These are phyloP conservation scores for Drosophila gaucha DNA, from an alignment of 2,888 invertebrate genomes.

Conservation along the genomic window DNA sequence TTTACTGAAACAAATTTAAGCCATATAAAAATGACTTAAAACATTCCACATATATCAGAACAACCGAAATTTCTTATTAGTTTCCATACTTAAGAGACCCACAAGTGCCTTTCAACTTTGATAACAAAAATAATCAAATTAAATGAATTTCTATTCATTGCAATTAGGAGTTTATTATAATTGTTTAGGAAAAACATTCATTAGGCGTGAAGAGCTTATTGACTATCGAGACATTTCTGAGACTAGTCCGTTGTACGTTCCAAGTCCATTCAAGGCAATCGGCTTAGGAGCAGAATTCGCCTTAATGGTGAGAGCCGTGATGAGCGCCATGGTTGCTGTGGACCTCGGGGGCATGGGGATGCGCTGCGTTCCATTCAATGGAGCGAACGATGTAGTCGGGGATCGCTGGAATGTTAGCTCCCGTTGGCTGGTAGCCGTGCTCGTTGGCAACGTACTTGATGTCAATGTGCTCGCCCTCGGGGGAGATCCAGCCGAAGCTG, in stretches of 20 bases:
- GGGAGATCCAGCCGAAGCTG: constrained; percentile 70
- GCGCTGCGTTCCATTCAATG: constrained; percentile 25
- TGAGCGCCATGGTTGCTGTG: constrained; percentile 22
- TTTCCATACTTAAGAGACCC: too few species aligned
- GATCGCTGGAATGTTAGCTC: constrained; percentile 26
- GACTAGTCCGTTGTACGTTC: constrained; percentile 38
- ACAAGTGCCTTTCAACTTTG: too few species aligned
- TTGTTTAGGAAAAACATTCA: constrained; percentile 15
- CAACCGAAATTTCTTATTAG: too few species aligned
- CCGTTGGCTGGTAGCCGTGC: constrained; percentile 74
- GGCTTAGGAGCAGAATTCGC: neutral
- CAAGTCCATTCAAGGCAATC: constrained; percentile 17
- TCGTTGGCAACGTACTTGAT: constrained; percentile 79
- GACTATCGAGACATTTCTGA: constrained; percentile 27
- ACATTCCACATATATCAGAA: too few species aligned
- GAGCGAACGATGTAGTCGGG: constrained; percentile 33
- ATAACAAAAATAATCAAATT: too few species aligned
- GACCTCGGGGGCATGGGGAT: constrained; percentile 11
- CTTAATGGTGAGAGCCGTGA: constrained; percentile 36
- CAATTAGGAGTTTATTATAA: constrained; percentile 50
- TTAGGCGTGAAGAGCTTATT: constrained; percentile 31
- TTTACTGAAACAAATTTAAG: too few species aligned
- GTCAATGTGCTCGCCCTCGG: constrained; percentile 74
- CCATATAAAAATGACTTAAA: too few species aligned
- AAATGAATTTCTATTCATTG: constrained; percentile 25